Evolutionary conservation across 2,113 vertebrate genomes (phyloP).

Genomic region (Narcine bancroftii): DNA sequence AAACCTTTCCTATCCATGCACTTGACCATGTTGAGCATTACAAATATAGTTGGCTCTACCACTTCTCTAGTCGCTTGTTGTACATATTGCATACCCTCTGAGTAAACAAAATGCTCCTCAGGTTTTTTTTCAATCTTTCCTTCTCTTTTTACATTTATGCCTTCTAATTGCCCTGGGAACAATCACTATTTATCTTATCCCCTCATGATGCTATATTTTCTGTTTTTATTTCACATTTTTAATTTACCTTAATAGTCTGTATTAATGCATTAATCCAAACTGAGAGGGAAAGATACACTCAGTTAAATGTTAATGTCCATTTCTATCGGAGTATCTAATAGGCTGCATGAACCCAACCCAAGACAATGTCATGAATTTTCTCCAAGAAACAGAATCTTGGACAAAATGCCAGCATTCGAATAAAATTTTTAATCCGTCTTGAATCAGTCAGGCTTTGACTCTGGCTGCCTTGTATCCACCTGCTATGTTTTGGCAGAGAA

Average conservation of each 20-base stretch:
- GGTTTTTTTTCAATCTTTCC: no score
- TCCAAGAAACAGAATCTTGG: background rate
- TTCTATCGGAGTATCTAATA: background rate
- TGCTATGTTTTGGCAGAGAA: background rate
- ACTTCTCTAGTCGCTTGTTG: no score
- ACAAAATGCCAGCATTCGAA: background rate
- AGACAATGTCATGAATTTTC: slow-evolving; percentile 12
- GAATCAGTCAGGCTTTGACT: background rate
- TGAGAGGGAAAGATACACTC: background rate
- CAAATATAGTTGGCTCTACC: no score
- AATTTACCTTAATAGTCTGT: background rate
- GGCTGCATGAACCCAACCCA: background rate
- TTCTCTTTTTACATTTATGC: no score
- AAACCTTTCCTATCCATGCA: no score
- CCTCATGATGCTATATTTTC: no score
- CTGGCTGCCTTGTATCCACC: background rate
- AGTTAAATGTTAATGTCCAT: slow-evolving; percentile 16
- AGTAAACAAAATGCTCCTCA: no score
- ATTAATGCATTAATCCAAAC: background rate
- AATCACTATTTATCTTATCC: no score
- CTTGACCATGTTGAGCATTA: no score
- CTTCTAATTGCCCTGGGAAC: no score
- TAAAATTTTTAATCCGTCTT: background rate
- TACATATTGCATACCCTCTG: no score
- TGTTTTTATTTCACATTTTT: no score